These are phyloP conservation scores for Cygnus atratus DNA, from an alignment of 2,113 vertebrate genomes.

Conservation along the genomic window DNA sequence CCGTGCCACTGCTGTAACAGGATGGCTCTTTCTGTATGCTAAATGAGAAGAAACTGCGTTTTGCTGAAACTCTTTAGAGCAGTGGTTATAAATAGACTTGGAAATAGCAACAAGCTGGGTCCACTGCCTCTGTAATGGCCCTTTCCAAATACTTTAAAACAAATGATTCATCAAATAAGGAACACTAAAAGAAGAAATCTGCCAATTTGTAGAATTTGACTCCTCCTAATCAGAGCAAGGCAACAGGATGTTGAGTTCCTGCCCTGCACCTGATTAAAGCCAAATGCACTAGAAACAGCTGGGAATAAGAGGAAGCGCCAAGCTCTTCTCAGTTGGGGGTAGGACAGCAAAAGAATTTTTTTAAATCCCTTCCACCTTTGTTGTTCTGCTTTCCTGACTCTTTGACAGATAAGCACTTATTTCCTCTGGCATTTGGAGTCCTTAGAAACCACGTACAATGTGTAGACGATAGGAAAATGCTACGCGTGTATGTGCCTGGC, in stretches of 20 bases:
- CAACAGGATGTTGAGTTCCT: constrained; percentile 92
- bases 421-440: constrained; percentile 60
- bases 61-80: constrained; percentile 21
- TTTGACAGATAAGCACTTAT: constrained; percentile 75
- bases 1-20: not conserved
- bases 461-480: constrained; percentile 51
- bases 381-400: constrained; percentile 75
- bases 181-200: constrained; percentile 81
- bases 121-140: constrained; percentile 69
- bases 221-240: constrained; percentile 90
- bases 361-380: constrained; percentile 67
- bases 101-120: constrained; percentile 69
- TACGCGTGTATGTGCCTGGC: not conserved
- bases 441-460: constrained; percentile 38
- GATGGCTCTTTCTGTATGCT: constrained; percentile 16
- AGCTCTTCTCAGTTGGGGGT: constrained; percentile 78
- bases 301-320: constrained; percentile 74
- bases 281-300: constrained; percentile 84
- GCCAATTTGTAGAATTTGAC: constrained; percentile 89
- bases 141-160: constrained; percentile 83
- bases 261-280: constrained; percentile 93
- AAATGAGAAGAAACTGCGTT: constrained; percentile 48
- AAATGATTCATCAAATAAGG: constrained; percentile 87
- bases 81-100: constrained; percentile 76
- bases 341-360: constrained; percentile 72